Evolutionary conservation across 2,888 invertebrate species (phyloP), one percentile per base, ranked within the genome.

Genomic region (Xanthostigma xanthostigma): DNA sequence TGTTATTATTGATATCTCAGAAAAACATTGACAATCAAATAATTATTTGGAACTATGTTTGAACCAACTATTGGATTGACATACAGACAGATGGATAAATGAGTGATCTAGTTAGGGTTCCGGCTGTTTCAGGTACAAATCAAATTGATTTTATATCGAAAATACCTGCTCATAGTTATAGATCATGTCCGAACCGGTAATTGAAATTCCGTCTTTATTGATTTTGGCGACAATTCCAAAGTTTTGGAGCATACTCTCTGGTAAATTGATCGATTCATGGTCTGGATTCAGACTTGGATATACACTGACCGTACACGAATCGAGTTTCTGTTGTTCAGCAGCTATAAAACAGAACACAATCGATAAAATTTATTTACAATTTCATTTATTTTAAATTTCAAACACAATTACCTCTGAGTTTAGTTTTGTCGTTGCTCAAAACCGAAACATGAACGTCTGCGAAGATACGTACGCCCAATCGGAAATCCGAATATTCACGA

Each of bases 201-300:
- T 76, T 3, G 82, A 79, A 53, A 89, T 88, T 1, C 93, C 92
- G 65, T 95, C 92, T 52, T 91, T 81, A 40, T 91, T 93, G 55
- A 94, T 85, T 50, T 92, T 82, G 35, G 93, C 87, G 53, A 81
- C 78, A 59, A 90, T 79, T 59, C 83, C 84, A 62, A 84, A 77
- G 57, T 80, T 75, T 55, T 78, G 75, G 53, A 92, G 76, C 66
- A 84, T 75, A 27, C 67, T 69, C 53, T 79, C 81, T 1, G 90
- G 88, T 51, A 91, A 76, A 33, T 81, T 74, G 53, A 93, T 74
- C 56, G 86, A 88, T 67, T 97, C 97, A 67, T 94, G 91, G 69
- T 95, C 94, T 8, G 94, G 91, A 72, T 95, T 92, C 56, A 97
- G 71, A 8, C 92, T 90, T 36, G 96, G 96, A 66, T 93, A 91